Conservation (phyloP, 2,113 vertebrate genomes). For the Accipiter virgatus region DNA sequence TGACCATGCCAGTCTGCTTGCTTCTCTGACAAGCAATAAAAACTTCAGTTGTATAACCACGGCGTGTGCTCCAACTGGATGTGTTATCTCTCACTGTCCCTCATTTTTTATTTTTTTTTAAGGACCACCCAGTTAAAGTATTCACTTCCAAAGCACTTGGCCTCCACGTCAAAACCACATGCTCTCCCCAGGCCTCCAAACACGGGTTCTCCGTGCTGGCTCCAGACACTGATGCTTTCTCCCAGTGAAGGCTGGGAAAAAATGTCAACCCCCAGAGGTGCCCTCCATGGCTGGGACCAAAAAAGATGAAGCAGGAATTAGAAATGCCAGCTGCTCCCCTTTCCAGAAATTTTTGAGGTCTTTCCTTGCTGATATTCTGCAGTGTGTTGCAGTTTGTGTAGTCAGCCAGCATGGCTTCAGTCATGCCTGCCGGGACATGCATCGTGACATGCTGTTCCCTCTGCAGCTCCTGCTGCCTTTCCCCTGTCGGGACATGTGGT, state of each 20-base stretch:
- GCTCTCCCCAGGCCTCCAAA: background rate
- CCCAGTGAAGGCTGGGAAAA: background rate
- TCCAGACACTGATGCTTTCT: background rate
- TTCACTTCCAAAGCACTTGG: background rate
- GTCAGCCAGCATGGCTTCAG: background rate
- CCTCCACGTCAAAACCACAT: background rate
- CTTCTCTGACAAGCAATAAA: rapidly evolving
- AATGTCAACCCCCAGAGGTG: rapidly evolving
- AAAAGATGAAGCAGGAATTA: background rate
- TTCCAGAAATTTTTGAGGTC: rapidly evolving
- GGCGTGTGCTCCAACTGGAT: background rate
- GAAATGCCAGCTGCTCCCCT: background rate
- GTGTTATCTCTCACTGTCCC: background rate
- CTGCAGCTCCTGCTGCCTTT: background rate
- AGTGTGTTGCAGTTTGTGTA: rapidly evolving
- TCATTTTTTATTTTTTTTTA: background rate
- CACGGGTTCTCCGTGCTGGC: rapidly evolving
- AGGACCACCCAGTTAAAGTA: background rate
- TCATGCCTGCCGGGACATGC: rapidly evolving
- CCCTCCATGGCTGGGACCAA: rapidly evolving
- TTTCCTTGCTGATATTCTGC: background rate
- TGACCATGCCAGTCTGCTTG: rapidly evolving
- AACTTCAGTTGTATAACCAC: background rate
- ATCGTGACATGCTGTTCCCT: rapidly evolving
- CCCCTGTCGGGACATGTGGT: rapidly evolving